A percentile compares a stretch with the other conserved stretches of the same genome.
Evolutionary conservation across 1,140 invertebrate genomes (phyloP).

Genomic region (Anastrepha ludens): DNA sequence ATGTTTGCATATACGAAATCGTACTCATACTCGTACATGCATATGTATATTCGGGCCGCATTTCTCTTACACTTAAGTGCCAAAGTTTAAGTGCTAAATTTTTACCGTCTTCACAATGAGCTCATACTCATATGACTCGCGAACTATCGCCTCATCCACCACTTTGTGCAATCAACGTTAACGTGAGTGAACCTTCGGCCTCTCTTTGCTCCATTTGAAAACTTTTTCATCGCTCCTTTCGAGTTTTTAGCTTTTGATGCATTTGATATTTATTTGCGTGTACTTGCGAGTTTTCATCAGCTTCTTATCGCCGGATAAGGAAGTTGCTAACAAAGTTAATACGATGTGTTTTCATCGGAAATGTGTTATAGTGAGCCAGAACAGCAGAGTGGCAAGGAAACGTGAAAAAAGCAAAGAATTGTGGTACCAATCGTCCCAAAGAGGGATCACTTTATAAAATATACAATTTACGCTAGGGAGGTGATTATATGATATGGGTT

Average conservation of each 20-base stretch:
- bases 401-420: not conserved
- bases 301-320: slow-evolving; percentile 51
- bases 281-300: slow-evolving; percentile 38
- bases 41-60: not conserved
- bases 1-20: too few species aligned
- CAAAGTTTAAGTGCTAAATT: slow-evolving; percentile 41
- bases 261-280: slow-evolving; percentile 14
- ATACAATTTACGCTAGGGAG: not conserved
- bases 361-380: not conserved
- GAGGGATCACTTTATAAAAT: not conserved
- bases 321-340: slow-evolving; percentile 46
- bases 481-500: slow-evolving; percentile 14
- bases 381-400: not conserved
- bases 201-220: not conserved
- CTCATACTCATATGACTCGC: not conserved
- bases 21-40: too few species aligned
- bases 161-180: slow-evolving; percentile 16
- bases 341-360: slow-evolving; percentile 40
- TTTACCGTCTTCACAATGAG: not conserved
- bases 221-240: not conserved
- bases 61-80: not conserved
- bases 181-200: not conserved
- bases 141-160: not conserved
- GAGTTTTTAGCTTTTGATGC: not conserved
- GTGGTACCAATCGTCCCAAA: not conserved